A percentile compares a stretch with the other conserved stretches of the same genome.
Evolutionary conservation across 2,113 vertebrate genomes (phyloP).

Genomic region (Passerina amoena): DNA sequence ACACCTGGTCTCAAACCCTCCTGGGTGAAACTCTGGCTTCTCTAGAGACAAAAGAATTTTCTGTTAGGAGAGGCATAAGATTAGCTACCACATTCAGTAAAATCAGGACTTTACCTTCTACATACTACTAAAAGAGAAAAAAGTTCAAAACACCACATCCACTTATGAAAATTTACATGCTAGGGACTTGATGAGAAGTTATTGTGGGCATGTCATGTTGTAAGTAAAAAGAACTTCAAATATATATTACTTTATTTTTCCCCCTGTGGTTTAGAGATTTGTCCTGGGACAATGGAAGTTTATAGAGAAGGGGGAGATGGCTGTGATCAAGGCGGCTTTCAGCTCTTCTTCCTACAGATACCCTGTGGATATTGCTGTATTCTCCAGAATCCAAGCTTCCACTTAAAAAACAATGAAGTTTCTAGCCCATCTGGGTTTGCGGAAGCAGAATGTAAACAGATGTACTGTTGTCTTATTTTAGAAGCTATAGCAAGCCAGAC

Average conservation of each 20-base stretch:
- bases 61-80: neutral
- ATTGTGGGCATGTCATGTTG: neutral
- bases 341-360: conserved; percentile 57
- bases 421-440: conserved; percentile 63
- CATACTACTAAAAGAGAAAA: neutral
- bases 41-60: neutral
- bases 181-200: neutral
- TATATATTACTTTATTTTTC: neutral
- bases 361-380: conserved; percentile 43
- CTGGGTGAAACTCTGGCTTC: neutral
- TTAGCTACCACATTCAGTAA: neutral
- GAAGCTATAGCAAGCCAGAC: conserved; percentile 61
- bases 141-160: neutral
- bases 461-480: conserved; percentile 71
- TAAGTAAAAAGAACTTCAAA: neutral
- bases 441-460: conserved; percentile 72
- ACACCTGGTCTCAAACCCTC: neutral
- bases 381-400: conserved; percentile 47
- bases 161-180: neutral
- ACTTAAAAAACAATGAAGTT: conserved; percentile 60
- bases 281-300: conserved; percentile 9
- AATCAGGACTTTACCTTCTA: neutral
- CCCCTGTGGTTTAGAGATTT: neutral
- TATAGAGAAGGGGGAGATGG: neutral
- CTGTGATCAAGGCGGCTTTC: conserved; percentile 17